Conservation (phyloP, 2,113 vertebrate genomes). For the Malurus cyaneus region DNA sequence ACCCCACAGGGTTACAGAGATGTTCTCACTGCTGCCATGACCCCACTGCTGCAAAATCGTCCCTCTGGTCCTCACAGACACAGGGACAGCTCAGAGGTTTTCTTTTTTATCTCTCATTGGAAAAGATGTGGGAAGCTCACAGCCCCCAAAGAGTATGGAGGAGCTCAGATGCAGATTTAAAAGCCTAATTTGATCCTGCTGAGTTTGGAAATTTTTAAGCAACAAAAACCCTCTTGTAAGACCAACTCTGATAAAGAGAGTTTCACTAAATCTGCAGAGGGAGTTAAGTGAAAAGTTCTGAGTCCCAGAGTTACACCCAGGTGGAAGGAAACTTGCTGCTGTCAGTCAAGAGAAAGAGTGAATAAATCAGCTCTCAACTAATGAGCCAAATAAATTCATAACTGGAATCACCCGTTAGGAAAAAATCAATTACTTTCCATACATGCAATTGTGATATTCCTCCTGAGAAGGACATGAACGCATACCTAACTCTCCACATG, state of each 20-base stretch:
- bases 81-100: neutral
- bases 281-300: neutral
- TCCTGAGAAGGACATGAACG: neutral
- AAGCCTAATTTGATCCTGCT: neutral
- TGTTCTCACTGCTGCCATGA: neutral
- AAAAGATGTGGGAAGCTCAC: neutral
- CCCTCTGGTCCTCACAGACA: neutral
- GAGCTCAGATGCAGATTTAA: neutral
- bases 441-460: neutral
- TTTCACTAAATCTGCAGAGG: neutral
- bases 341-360: neutral
- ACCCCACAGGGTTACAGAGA: neutral
- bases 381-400: conserved; percentile 27
- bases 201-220: neutral
- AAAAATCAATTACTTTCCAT: conserved; percentile 34
- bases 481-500: neutral
- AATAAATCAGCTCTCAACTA: conserved; percentile 33
- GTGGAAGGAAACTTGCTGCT: conserved; percentile 10
- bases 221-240: neutral
- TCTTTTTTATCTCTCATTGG: neutral
- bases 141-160: neutral
- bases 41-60: neutral
- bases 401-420: neutral
- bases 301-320: neutral
- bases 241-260: neutral